A percentile compares a stretch with the other conserved stretches of the same genome.
phyloP scores from a whole-genome alignment of 2,888 invertebrate species.

The Drosophila vallismaia region DNA sequence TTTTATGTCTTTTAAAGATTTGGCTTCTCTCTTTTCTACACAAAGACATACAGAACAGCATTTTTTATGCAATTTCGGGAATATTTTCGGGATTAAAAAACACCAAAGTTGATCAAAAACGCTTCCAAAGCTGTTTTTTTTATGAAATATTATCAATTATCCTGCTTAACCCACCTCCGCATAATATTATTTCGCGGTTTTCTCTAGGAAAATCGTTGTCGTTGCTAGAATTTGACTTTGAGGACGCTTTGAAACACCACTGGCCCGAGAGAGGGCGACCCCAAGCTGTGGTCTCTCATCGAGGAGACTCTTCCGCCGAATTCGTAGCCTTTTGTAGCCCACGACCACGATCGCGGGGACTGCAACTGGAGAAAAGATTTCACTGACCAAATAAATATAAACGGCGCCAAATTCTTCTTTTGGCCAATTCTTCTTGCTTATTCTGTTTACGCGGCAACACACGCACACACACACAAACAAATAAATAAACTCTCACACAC shows the following conservation, averaged over 20 bases:
- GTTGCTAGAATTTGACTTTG: constrained; percentile 35
- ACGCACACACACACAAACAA: constrained; percentile 29
- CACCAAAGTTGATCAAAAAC: no score
- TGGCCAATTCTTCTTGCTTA: neutral
- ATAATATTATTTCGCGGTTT: constrained; percentile 64
- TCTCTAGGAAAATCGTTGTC: constrained; percentile 58
- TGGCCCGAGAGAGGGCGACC: constrained; percentile 25
- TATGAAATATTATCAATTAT: neutral
- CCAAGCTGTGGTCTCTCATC: constrained; percentile 25
- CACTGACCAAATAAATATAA: constrained; percentile 30
- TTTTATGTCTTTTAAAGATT: no score
- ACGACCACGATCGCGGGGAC: neutral
- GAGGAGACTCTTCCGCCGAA: constrained; percentile 12
- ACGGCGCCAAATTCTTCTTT: constrained; percentile 65
- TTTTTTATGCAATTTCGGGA: no score
- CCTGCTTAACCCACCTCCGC: constrained; percentile 66
- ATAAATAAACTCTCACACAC: constrained; percentile 44
- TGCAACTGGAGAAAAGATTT: constrained; percentile 47
- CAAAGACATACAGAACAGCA: no score
- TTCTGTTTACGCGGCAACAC: constrained; percentile 8
- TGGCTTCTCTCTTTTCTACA: no score
- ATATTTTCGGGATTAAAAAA: no score
- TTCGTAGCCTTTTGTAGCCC: constrained; percentile 10
- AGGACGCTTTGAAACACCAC: neutral
- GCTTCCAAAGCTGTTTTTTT: no score